A percentile compares a stretch with the other conserved stretches of the same genome.
phyloP scores from a whole-genome alignment of 2,888 invertebrate genomes.

The Andricus quercusramuli region DNA sequence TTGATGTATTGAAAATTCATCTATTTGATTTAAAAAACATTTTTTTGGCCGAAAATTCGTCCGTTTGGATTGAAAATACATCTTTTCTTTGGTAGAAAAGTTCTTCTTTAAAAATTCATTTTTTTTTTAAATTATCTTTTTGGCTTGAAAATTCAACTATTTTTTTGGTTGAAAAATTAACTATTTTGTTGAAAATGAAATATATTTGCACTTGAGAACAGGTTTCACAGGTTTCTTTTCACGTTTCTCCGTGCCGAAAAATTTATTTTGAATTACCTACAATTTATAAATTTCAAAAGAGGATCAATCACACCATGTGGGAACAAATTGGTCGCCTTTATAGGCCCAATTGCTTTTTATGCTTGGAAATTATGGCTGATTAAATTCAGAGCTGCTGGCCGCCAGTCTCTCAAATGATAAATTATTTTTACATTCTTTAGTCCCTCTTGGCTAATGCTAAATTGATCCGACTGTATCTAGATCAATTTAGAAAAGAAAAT shows the following conservation, averaged over 20 bases:
- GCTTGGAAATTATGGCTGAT: constrained; percentile 14
- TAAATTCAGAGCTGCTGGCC: constrained; percentile 14
- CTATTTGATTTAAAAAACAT: too few species aligned
- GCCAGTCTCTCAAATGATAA: constrained; percentile 6
- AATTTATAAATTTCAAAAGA: neutral
- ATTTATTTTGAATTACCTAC: neutral
- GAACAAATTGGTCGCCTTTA: constrained; percentile 22
- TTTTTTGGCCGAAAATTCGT: too few species aligned
- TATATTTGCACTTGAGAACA: too few species aligned
- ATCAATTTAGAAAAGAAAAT: neutral
- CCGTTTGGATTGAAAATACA: too few species aligned
- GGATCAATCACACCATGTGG: neutral
- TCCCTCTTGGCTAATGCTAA: neutral
- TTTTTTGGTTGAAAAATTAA: too few species aligned
- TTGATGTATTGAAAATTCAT: too few species aligned
- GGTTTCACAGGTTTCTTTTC: neutral
- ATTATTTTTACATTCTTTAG: constrained; percentile 35
- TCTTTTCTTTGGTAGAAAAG: too few species aligned
- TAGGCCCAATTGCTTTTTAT: constrained; percentile 23
- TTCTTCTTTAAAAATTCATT: too few species aligned
- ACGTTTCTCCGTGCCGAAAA: neutral
- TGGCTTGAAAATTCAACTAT: too few species aligned
- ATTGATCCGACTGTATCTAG: neutral
- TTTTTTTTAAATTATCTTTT: too few species aligned
- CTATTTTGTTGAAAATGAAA: too few species aligned